Percentiles rank a stretch among this genome's conserved stretches.
These are phyloP conservation scores for Paramormyrops kingsleyae DNA, from an alignment of 2,113 vertebrate species.

Conservation along the genomic window DNA sequence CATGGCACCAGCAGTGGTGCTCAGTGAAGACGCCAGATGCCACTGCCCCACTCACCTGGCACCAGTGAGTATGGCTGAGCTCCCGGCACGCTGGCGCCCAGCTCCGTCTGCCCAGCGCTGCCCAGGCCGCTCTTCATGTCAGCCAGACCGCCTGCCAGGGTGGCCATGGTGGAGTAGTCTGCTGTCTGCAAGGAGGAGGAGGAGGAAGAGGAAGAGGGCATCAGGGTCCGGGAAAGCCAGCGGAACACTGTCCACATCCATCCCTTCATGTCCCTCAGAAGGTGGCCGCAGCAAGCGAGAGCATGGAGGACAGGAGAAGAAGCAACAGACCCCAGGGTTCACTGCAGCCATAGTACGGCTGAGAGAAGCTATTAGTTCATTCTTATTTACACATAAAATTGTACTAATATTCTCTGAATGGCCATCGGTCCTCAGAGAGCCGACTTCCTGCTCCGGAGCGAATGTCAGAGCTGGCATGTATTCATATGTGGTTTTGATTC, in stretches of 20 bases:
- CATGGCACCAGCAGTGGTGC: background rate
- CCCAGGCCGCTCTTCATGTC: slow-evolving; percentile 94
- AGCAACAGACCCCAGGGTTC: background rate
- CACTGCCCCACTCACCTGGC: slow-evolving; percentile 69
- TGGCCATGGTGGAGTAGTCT: slow-evolving; percentile 93
- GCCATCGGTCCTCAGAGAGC: background rate
- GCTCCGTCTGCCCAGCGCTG: slow-evolving; percentile 75
- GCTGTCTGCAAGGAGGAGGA: slow-evolving; percentile 66
- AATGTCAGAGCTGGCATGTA: background rate
- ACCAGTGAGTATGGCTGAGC: slow-evolving; percentile 91
- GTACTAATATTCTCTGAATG: background rate
- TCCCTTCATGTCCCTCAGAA: background rate
- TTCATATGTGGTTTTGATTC: background rate
- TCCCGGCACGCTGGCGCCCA: slow-evolving; percentile 78
- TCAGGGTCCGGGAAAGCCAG: background rate
- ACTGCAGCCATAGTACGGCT: background rate
- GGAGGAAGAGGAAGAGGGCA: background rate
- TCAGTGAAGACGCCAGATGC: background rate
- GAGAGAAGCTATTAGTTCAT: background rate
- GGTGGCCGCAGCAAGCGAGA: background rate
- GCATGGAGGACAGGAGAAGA: background rate
- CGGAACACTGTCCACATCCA: background rate
- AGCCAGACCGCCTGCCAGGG: slow-evolving; percentile 83
- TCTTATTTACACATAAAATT: background rate
- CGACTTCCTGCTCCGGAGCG: background rate